Base-by-base conservation (phyloP, 2,797 vertebrate species). In the Gymnopithys bicolor region DNA sequence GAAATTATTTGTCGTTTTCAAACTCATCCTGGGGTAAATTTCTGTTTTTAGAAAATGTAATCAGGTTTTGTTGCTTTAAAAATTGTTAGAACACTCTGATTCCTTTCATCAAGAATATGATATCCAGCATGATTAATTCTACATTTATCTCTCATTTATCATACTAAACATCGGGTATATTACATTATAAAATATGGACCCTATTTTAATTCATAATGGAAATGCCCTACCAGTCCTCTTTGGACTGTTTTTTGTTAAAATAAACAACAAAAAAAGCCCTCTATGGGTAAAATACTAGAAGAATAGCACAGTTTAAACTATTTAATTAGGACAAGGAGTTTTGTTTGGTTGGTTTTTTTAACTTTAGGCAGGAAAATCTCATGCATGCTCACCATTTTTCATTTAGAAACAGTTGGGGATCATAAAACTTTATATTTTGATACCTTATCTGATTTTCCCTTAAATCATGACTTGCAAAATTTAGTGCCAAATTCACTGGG, bases 251-350 rank as follows among this genome's bases (percentile, higher is more conserved):
- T 92, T 92, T 71, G 83, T 93, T 93, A 67, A 92, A 81, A 87
- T 76, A 86, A 35, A 33, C 14, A 85, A 18, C 43, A 90, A 32
- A 35, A n/a, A 30, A 17, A 39, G 2, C 4, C 22, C 2, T 6
- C 35, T 83, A 41, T 90, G 59, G 19, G 18, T 83, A 93, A 93
- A 95, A 90, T 96, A 70, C 28, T 53, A 62, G 9, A 93, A 84
- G 12, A 68, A 89, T 43, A 78, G 53, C 71, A 94, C 64, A 69
- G 16, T 74, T 86, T 89, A 94, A 87, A 49, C 78, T 67, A 82
- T 85, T 94, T 94, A 91, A 59, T 80, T 80, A 64, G 91, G 33
- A 60, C 22, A 41, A 41, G 41, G 41, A 43, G 41, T 27, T 5
- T 9, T 37, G 39, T n/a, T n/a, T n/a, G n/a, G n/a, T n/a, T n/a